Evolutionary conservation across 35 echinoderm and acorn worm genomes (phyloP).

Genomic region (Anneissia japonica): DNA sequence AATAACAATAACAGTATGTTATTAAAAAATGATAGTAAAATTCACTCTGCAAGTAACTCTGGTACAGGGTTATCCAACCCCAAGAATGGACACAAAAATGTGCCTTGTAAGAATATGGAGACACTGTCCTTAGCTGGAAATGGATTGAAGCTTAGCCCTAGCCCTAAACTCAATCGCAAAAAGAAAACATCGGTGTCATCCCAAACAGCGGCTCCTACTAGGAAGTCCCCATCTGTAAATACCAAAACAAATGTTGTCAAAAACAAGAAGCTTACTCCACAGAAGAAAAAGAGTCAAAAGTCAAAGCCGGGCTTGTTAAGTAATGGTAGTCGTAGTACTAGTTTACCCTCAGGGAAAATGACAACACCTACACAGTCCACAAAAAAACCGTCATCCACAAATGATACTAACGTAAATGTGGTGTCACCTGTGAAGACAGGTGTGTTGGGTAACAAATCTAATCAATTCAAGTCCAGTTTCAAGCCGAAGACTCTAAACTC

Average conservation of each 20-base stretch:
- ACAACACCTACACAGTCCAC: background rate
- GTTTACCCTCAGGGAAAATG: too few species aligned
- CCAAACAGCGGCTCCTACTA: background rate
- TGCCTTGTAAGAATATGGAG: background rate
- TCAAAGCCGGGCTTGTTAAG: too few species aligned
- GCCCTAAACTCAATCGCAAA: background rate
- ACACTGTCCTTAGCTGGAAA: background rate
- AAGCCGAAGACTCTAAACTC: background rate
- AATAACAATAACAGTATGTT: conserved; percentile 50
- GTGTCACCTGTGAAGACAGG: background rate
- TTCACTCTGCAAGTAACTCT: background rate
- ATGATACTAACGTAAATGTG: background rate
- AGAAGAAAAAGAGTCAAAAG: background rate
- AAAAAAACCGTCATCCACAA: background rate
- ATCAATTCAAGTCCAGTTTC: background rate
- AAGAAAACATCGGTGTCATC: too few species aligned
- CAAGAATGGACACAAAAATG: background rate
- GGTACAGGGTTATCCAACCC: background rate
- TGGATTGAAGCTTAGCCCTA: background rate
- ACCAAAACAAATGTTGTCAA: background rate
- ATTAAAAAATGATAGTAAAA: background rate
- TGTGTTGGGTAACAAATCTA: background rate
- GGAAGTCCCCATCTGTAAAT: background rate
- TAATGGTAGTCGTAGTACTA: too few species aligned
- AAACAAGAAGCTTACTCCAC: background rate